Percentiles rank a stretch among this genome's conserved stretches.
These are phyloP conservation scores for Sphaerophoria taeniata DNA, from an alignment of 2,888 invertebrate genomes.

Conservation along the genomic window DNA sequence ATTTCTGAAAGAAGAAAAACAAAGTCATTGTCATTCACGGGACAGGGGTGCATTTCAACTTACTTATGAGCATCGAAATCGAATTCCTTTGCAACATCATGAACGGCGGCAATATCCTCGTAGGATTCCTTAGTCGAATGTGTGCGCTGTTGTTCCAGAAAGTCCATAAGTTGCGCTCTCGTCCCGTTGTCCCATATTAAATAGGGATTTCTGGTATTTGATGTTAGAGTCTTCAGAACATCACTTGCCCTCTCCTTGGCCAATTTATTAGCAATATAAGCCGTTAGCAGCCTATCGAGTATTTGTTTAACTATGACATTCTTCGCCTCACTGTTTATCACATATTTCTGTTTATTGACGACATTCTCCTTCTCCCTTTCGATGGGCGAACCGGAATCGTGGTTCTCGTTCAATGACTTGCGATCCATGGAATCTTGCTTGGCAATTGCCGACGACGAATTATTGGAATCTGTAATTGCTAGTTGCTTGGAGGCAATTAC, in stretches of 20 bases:
- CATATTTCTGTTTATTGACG: conserved; percentile 77
- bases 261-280: conserved; percentile 92
- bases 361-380: conserved; percentile 77
- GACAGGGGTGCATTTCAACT: conserved; percentile 4
- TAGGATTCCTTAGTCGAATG: conserved; percentile 80
- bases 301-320: conserved; percentile 87
- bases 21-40: background rate
- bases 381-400: conserved; percentile 78
- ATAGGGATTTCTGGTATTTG: conserved; percentile 97
- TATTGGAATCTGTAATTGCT: conserved; percentile 77
- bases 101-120: conserved; percentile 81
- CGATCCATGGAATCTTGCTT: conserved; percentile 79
- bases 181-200: conserved; percentile 99
- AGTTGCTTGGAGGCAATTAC: conserved; percentile 80
- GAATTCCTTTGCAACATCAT: conserved; percentile 79
- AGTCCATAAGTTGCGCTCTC: conserved; percentile 95
- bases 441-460: conserved; percentile 58
- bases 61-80: conserved; percentile 82
- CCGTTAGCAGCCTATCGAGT: conserved; percentile 90
- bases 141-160: conserved; percentile 88
- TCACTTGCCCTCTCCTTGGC: conserved; percentile 89
- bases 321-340: conserved; percentile 80
- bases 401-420: conserved; percentile 71
- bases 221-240: conserved; percentile 96
- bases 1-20: conserved; percentile 77